Evolutionary conservation across 2,797 vertebrate genomes (phyloP), one percentile per base, ranked within the genome.

Genomic region (Anguilla anguilla): DNA sequence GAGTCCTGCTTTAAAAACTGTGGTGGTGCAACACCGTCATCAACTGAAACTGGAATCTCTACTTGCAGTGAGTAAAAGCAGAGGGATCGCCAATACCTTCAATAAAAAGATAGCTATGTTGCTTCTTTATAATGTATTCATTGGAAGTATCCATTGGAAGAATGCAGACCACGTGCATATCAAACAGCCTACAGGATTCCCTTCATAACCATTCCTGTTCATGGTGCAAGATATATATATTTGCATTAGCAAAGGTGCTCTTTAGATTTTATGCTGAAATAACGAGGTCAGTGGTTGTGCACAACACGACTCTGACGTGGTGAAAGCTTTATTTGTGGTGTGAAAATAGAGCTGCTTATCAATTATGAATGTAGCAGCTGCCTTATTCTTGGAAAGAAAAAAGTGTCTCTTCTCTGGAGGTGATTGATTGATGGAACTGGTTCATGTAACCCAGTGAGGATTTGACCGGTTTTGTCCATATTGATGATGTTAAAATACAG

Each of bases 351-450:
- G 46, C 74, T 79, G 35, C 13, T 77, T 77, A 79, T 79, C 28
- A 46, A 79, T 79, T 43, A 79, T 79, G 74, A 46, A 79, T 79
- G 74, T 39, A 46, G 39, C 39, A 79, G 35, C 74, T 79, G 74
- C 39, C 39, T 46, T 35, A 10, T 2, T 9, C 31, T 35, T 35
- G 69, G 69, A 13, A 0, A 39, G 69, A 31, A 19, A 31, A 19
- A 35, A 74, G 69, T 74, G 31, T 74, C 31, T 74, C 0, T 79
- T 0, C 74, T 79, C 15, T 19, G 15, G 31, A 46, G 74, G 17
- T 79, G 39, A 46, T 22, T 79, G 74, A 79, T 79, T 79, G 74
- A 46, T 19, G 35, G 19, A 46, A 79, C 74, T 79, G 74, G 74
- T 46, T 43, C 74, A 46, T 15, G 35, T 22, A 22, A 17, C 35